Base-by-base conservation (phyloP, 2,113 vertebrate genomes). In the Chrysemys picta region DNA sequence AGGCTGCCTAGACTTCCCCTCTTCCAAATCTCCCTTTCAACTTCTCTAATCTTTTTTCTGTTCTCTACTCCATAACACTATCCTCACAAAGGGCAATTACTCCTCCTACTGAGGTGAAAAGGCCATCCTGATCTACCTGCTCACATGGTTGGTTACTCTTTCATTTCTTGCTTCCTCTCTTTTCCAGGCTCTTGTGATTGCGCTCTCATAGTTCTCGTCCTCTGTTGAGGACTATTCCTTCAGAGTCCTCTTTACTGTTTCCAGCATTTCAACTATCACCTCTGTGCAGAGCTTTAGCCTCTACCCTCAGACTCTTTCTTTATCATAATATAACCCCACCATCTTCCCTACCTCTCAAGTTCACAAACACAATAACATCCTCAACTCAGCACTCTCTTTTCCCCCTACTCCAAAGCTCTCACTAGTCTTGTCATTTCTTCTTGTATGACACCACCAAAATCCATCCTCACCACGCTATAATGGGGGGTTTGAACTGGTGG, bases 101-200 rank as follows among this genome's bases (percentile, higher is more conserved):
- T 2, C 6, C 47, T 76, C 83, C 6, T 50, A 72, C 59, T 6
- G 7, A 56, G 79, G 87, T 9, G 1, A 53, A 81, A 87, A 90
- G 13, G 0, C 1, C 9, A 2, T 10, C 38, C 38, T 22, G 16
- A 24, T 25, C 38, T 88, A 76, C 1, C 0, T 1, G 0, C 35
- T 57, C 2, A 85, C 1, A 19, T 0, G 2, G 10, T 4, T 84
- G 65, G 11, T 62, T 65, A 65, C 62, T 38, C 16, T 85, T 94
- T 84, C 3, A 49, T 87, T 93, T 19, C 2, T 38, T 87, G 3
- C 31, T 82, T 69, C 27, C n/a, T 24, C 7, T 84, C n/a, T n/a
- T 47, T 47, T 59, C 49, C 72, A 85, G 88, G 13, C 1, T 91
- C 50, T 65, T 85, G 80, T 56, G 91, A 87, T 62, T 42, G n/a